A percentile compares a stretch with the other conserved stretches of the same genome.
These are phyloP conservation scores for Channa striata DNA, from an alignment of 2,797 vertebrate genomes.

Conservation along the genomic window DNA sequence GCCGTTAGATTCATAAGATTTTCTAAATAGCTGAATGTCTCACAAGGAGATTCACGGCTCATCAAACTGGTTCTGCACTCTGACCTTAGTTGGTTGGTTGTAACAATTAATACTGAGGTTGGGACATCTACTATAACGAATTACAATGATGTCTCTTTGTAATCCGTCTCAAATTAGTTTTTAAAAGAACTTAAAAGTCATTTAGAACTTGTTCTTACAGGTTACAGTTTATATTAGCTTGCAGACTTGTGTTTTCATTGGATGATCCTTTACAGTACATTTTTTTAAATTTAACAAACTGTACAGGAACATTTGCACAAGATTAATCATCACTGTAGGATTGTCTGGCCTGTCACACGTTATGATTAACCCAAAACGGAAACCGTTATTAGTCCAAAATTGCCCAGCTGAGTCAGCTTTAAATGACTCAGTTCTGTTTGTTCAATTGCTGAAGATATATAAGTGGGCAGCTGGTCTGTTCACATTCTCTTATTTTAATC, in stretches of 20 bases:
- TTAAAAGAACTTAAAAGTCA: neutral
- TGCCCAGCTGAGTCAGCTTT: neutral
- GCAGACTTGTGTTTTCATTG: neutral
- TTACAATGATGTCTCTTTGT: neutral
- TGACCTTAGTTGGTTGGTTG: neutral
- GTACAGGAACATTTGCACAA: neutral
- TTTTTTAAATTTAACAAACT: neutral
- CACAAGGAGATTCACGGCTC: neutral
- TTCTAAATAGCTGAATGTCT: neutral
- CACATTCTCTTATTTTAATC: neutral
- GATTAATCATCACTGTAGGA: neutral
- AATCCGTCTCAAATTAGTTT: neutral
- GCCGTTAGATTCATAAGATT: too few relatives aligned
- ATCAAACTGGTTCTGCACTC: slow-evolving; percentile 6
- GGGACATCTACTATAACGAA: neutral
- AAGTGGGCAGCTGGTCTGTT: neutral
- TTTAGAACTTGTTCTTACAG: neutral
- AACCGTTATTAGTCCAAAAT: neutral
- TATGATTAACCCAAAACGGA: neutral
- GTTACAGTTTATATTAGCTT: neutral
- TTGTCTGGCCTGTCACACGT: neutral
- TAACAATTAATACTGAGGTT: neutral
- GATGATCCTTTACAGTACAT: neutral
- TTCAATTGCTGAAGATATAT: neutral
- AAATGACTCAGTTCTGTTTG: neutral